Base-by-base conservation (phyloP, 2,113 vertebrate genomes). In the Notothenia rossii region DNA sequence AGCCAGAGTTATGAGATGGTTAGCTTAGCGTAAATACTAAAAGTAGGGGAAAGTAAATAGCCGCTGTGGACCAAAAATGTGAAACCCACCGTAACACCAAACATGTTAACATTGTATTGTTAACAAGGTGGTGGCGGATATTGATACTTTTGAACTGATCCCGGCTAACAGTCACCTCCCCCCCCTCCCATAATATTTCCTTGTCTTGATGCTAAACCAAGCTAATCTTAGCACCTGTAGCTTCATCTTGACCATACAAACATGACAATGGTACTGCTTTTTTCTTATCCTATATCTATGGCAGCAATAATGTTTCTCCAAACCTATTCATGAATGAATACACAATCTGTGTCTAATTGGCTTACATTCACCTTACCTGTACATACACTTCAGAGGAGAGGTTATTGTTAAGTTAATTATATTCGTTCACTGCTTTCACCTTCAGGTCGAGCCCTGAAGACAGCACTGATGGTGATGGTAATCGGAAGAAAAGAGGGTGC, bases 401-500 rank as follows among this genome's bases (percentile, higher is more conserved):
- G 33, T 4, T 53, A 15, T 25, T 2, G 25, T 66, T 17, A 1
- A 48, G 11, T 15, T 5, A 29, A 63, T 13, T 0, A 6, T 10
- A 4, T 46, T 77, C 2, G 62, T 48, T 66, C 1, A 3, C 9
- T 61, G 2, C 2, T 70, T 2, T 29, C 7, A 73, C 63, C 7
- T 72, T 33, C 46, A 90, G 81, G 75, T 69, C 69, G 45, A 86
- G 83, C 43, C 71, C 75, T 6, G 77, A 82, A 0, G 82, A 80
- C n/a, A 54, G 14, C 66, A 2, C 43, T 2, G 48, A 50, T 36
- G 43, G 1, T 56, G 88, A 72, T 4, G 68, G 50, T 10, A n/a
- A 9, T 11, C 55, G 36, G 61, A 91, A 91, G 90, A 94, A 93
- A 61, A 63, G 10, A n/a, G 2, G 0, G 0, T 93, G 87, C 4